phyloP scores from a whole-genome alignment of 2,113 vertebrate species.

The Ibidorhyncha struthersii region DNA sequence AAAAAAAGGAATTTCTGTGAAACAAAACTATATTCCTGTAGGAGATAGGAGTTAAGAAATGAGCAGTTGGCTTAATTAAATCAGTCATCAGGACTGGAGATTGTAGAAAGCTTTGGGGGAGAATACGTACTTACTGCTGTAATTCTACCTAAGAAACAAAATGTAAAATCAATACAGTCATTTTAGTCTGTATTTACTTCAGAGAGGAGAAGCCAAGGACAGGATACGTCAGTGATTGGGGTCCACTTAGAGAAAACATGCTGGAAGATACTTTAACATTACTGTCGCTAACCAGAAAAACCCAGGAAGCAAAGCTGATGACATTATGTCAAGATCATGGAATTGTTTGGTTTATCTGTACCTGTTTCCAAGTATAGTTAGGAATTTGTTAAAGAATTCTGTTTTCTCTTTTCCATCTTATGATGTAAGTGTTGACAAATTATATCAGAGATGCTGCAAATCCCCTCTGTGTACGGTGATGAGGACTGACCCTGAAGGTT shows the following conservation, averaged over 20 bases:
- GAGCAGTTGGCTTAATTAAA: conserved; percentile 26
- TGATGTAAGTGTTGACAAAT: not conserved
- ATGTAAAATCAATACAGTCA: conserved; percentile 29
- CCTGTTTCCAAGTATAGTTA: not conserved
- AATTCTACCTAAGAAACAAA: conserved; percentile 15
- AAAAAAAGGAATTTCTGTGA: not conserved
- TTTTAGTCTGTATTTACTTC: conserved; percentile 7
- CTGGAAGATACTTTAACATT: not conserved
- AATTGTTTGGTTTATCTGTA: not conserved
- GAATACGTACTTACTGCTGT: not conserved
- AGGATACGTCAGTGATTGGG: not conserved
- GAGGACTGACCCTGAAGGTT: not conserved
- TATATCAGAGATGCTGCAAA: not conserved
- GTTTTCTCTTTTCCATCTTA: not conserved
- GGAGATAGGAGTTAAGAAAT: not conserved
- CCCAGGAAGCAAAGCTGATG: not conserved
- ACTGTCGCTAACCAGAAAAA: not conserved
- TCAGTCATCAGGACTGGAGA: not conserved
- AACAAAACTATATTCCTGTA: not conserved
- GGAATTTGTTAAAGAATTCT: not conserved
- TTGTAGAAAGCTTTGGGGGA: not conserved
- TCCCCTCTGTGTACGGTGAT: not conserved
- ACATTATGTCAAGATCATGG: not conserved
- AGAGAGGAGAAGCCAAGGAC: not conserved
- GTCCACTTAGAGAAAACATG: not conserved